Evolutionary conservation across 2,797 vertebrate genomes (phyloP).

Genomic region (Falco peregrinus): DNA sequence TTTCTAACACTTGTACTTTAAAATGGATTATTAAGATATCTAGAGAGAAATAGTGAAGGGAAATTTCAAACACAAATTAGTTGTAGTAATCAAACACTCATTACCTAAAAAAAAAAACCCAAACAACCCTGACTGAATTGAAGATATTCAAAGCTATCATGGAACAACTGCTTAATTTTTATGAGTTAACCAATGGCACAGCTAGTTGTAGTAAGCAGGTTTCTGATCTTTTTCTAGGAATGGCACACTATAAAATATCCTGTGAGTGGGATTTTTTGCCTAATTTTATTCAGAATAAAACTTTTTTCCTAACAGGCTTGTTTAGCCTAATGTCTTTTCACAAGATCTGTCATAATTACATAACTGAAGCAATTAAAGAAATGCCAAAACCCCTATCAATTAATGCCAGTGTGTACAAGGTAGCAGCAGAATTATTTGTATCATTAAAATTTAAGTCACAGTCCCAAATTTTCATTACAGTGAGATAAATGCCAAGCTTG

Average conservation of each 20-base stretch:
- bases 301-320: neutral
- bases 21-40: neutral
- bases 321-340: neutral
- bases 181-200: neutral
- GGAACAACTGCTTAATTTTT: neutral
- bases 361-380: slow-evolving; percentile 2
- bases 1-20: neutral
- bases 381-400: neutral
- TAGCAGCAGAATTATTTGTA: neutral
- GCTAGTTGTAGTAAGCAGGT: neutral
- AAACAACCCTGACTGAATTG: neutral
- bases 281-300: neutral
- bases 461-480: slow-evolving; percentile 13
- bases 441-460: slow-evolving; percentile 22
- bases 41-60: neutral
- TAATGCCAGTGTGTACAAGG: neutral
- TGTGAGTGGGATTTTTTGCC: neutral
- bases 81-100: neutral
- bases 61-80: neutral
- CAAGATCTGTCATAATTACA: neutral
- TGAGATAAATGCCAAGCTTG: slow-evolving; percentile 36
- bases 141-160: neutral
- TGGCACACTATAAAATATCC: neutral
- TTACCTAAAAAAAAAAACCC: neutral
- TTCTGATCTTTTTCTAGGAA: neutral